Evolutionary conservation across 2,113 vertebrate genomes (phyloP), one percentile per base, ranked within the genome.

Genomic region (Charina bottae): DNA sequence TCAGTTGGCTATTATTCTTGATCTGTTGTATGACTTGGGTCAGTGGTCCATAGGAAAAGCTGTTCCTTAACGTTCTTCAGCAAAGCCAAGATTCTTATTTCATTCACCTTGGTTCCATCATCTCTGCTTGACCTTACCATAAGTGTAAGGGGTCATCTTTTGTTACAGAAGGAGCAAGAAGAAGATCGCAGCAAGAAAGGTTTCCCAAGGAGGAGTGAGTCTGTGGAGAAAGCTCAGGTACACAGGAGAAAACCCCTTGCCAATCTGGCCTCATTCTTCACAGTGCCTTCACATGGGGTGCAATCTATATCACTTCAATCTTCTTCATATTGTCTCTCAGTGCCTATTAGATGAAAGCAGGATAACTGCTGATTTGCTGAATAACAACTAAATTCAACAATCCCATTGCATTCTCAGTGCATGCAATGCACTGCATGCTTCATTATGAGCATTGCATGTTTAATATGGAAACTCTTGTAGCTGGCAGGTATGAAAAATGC

Each of bases 181-280:
- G 94, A 95, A 96, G 97, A 97, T 0, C 94, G 96, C 92, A 91
- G 91, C 3, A 83, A 11, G 92, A 98, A 96, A 88, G 95, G 97
- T 59, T 88, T 96, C 95, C 97, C 89, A 93, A 98, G 98, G n/a
- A 98, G 97, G 33, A 98, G 97, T 0, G 97, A 98, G 62, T 98
- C 98, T 0, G 97, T 98, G 97, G 98, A 98, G 95, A 98, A 98
- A 93, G 98, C 97, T 33, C 98, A 98, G 83, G 98, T 98, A 97
- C 90, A 96, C 96, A 2, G 11, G 1, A 2, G 0, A 26, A 56
- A 33, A 60, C 6, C 37, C 8, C 56, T 55, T 0, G 19, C 21
- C n/a, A 19, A 6, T 17, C 28, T 23, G 0, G 10, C 21, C 26
- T 9, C 1, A 24, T 72, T 2, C 53, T 88, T 46, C 56, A 21